phyloP scores from a whole-genome alignment of 2,888 invertebrate species.

The Ennomos fuscantarius region DNA sequence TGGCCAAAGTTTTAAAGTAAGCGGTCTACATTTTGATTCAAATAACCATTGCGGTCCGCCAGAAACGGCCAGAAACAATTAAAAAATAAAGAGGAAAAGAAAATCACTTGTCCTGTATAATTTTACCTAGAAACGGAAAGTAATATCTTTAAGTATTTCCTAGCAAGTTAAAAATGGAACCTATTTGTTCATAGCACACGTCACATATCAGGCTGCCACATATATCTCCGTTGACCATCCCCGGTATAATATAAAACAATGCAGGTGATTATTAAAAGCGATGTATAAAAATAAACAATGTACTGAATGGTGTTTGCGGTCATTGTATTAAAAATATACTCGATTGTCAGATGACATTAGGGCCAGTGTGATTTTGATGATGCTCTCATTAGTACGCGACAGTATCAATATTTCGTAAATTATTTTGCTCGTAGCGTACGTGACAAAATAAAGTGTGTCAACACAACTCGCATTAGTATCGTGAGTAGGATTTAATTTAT shows the following conservation, averaged over 20 bases:
- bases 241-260: background rate
- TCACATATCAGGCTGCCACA: too few species aligned
- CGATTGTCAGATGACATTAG: slow-evolving; percentile 62
- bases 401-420: slow-evolving; percentile 49
- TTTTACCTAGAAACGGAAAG: too few species aligned
- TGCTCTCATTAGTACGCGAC: slow-evolving; percentile 60
- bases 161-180: too few species aligned
- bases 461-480: slow-evolving; percentile 52
- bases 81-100: too few species aligned
- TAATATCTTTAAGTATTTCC: too few species aligned
- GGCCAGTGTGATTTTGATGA: slow-evolving; percentile 63
- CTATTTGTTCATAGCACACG: too few species aligned
- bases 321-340: slow-evolving; percentile 46
- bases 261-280: slow-evolving; percentile 18
- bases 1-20: too few species aligned
- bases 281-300: slow-evolving; percentile 42
- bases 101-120: too few species aligned
- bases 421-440: slow-evolving; percentile 63
- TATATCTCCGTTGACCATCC: too few species aligned
- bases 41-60: too few species aligned
- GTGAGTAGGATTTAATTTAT: slow-evolving; percentile 49
- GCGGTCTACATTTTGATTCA: too few species aligned
- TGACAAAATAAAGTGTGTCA: slow-evolving; percentile 75
- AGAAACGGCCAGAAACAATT: too few species aligned
- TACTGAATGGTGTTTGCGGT: slow-evolving; percentile 54